Evolutionary conservation across 2,113 vertebrate genomes (phyloP), one percentile per base, ranked within the genome.

Genomic region (Alethe castanea): DNA sequence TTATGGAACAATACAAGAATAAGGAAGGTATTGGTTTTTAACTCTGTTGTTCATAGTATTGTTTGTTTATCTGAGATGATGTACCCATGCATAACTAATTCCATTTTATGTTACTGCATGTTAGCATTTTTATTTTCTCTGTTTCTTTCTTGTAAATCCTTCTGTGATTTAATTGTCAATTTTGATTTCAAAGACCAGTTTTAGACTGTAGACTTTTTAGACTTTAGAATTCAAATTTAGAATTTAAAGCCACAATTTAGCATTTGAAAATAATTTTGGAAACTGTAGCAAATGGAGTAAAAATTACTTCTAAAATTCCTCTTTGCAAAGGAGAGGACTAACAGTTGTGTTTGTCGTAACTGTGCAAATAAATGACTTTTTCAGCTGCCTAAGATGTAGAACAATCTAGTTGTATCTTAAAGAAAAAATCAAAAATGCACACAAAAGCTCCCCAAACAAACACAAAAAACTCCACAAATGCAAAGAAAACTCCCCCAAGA

Each of bases 201-300:
- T 77, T 28, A 70, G 31, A 29, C 35, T 72, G 35, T 35, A 35
- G 35, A 35, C 35, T 35, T 35, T 35, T 35, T 35, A 35, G 35
- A 35, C 35, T 35, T 35, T 35, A 35, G 35, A 35, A 35, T 35
- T 35, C 35, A 35, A 35, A 35, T 35, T 35, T 35, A 35, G 35
- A 35, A 35, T 35, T 35, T 35, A 69, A 90, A 93, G 14, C 12
- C 15, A 42, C 45, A 81, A 69, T 9, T 10, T n/a, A 77, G 5
- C 26, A 52, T 70, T 78, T 86, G 47, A 74, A 84, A 91, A 65
- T 44, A 66, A 70, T 57, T 86, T 77, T 77, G 12, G 47, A 91
- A 80, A 61, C 7, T 53, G 7, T 52, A 28, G 29, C 4, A 53
- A 53, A 57, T 33, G 22, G 33, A 35, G 3, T 70, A 77, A 65